These are phyloP conservation scores for Vulpes vulpes DNA, from an alignment of 2,113 vertebrate genomes.

Conservation along the genomic window DNA sequence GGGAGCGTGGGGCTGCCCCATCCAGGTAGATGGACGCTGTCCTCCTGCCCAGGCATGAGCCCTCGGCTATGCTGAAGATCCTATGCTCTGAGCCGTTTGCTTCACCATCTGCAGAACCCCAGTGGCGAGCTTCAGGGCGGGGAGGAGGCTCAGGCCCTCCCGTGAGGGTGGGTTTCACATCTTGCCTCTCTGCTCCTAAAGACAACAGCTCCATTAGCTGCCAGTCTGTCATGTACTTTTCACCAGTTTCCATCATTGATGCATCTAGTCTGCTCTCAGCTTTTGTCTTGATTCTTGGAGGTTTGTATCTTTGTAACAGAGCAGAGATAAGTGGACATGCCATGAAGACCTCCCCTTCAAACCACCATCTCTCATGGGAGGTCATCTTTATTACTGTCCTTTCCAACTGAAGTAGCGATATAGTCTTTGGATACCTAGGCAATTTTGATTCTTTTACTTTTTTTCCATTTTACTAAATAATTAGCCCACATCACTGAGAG, in stretches of 20 bases:
- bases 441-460: not conserved
- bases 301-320: not conserved
- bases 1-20: too few relatives aligned
- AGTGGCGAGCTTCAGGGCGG: too few relatives aligned
- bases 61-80: not conserved
- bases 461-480: not conserved
- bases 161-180: not conserved
- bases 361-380: not conserved
- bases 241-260: too few relatives aligned
- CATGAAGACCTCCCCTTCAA: not conserved
- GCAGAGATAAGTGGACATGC: too few relatives aligned
- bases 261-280: too few relatives aligned
- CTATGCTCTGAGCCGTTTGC: not conserved
- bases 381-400: not conserved
- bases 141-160: not conserved
- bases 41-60: not conserved
- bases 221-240: not conserved
- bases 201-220: not conserved
- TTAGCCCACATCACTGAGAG: rapidly evolving
- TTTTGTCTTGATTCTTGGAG: not conserved
- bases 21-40: not conserved
- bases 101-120: not conserved
- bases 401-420: not conserved
- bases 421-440: not conserved
- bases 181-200: not conserved